phyloP scores from a whole-genome alignment of 2,797 vertebrate genomes.

The Phylloscopus collybita region DNA sequence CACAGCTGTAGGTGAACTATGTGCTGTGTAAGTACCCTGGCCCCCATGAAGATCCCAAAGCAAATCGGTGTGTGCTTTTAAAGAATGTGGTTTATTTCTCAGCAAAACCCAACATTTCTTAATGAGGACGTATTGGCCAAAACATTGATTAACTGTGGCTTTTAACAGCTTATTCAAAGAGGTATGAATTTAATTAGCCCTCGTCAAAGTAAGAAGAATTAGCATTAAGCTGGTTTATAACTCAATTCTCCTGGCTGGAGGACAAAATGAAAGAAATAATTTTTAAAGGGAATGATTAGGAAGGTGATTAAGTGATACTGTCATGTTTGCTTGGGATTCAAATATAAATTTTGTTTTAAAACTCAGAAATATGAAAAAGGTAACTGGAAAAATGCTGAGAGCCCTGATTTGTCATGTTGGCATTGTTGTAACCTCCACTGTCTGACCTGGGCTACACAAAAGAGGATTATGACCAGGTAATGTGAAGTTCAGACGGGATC shows the following conservation, averaged over 20 bases:
- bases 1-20: slow-evolving; percentile 29
- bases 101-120: slow-evolving; percentile 17
- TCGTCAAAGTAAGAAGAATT: slow-evolving; percentile 54
- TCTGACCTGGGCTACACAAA: background rate
- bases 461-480: background rate
- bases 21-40: slow-evolving; percentile 25
- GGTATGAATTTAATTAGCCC: slow-evolving; percentile 54
- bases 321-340: background rate
- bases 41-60: background rate
- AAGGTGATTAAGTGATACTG: slow-evolving; percentile 5
- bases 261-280: background rate
- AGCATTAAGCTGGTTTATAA: slow-evolving; percentile 22
- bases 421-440: background rate
- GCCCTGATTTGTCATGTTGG: background rate
- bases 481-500: background rate
- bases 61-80: background rate
- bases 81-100: background rate
- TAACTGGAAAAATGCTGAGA: background rate
- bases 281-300: slow-evolving; percentile 29
- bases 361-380: background rate
- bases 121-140: background rate
- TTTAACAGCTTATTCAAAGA: slow-evolving; percentile 60
- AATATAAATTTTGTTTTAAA: background rate
- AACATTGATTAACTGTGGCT: slow-evolving; percentile 51
- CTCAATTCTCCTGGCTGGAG: slow-evolving; percentile 24